Conservation (phyloP, 2,797 vertebrate species). For the Crocidura indochinensis region DNA sequence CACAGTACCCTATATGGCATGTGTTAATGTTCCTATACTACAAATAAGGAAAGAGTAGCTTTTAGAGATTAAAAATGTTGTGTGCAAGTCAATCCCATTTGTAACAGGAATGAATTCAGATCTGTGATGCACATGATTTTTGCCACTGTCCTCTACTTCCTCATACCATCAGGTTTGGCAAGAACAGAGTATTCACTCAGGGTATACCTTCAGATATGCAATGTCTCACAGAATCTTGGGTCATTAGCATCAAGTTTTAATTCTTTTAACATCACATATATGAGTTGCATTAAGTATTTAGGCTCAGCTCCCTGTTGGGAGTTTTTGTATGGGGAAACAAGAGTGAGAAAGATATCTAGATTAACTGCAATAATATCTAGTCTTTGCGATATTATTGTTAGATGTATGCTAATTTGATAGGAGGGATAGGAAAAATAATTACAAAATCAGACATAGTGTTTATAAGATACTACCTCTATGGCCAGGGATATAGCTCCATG, state of each 20-base stretch:
- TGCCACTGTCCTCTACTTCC: conserved; percentile 14
- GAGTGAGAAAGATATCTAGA: not conserved
- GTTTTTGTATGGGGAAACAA: not conserved
- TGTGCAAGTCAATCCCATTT: conserved; percentile 51
- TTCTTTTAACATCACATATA: not conserved
- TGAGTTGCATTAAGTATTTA: conserved; percentile 16
- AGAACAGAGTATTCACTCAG: not conserved
- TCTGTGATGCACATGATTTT: not conserved
- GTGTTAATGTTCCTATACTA: conserved; percentile 41
- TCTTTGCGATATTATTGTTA: not conserved
- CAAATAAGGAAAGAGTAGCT: conserved; percentile 38
- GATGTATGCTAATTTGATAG: not conserved
- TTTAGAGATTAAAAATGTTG: conserved; percentile 55
- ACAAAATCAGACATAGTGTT: not conserved
- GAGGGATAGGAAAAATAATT: not conserved
- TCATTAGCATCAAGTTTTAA: not conserved
- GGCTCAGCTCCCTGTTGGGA: not conserved
- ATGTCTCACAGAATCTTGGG: not conserved
- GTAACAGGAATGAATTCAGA: conserved; percentile 32
- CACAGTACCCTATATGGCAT: conserved; percentile 53
- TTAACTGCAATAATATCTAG: not conserved
- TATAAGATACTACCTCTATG: not conserved
- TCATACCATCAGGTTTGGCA: not conserved
- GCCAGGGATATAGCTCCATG: not conserved
- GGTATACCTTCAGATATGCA: not conserved